Conservation (phyloP, 2,888 invertebrate species). For the Rotaria sp. region DNA sequence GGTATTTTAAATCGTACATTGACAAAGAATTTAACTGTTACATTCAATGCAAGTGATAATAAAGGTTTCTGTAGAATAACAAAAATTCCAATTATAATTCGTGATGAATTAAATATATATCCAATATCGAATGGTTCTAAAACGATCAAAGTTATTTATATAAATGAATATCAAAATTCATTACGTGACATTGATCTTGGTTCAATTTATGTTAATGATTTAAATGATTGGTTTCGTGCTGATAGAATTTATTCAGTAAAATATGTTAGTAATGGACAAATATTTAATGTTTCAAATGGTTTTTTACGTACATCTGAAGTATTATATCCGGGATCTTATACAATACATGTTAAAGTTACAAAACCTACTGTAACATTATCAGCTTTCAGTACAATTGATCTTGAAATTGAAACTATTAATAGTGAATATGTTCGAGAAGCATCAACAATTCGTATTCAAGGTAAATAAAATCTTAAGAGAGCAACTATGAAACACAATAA, state of each 20-base stretch:
- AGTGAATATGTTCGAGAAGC: not conserved
- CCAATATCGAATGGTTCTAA: not conserved
- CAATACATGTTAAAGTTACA: not conserved
- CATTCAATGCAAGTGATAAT: not conserved
- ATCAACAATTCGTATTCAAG: constrained; percentile 23
- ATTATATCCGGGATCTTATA: not conserved
- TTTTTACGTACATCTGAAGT: no score
- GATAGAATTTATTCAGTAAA: not conserved
- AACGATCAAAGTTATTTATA: not conserved
- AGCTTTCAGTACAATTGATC: not conserved
- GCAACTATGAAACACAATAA: no score
- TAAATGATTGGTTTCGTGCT: constrained; percentile 27
- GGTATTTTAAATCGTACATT: not conserved
- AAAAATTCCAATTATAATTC: not conserved
- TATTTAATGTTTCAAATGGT: not conserved
- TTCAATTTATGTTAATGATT: constrained; percentile 32
- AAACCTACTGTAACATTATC: not conserved
- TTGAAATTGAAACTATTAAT: not conserved
- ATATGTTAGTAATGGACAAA: not conserved
- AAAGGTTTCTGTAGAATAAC: not conserved
- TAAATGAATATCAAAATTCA: not conserved
- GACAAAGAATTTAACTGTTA: not conserved
- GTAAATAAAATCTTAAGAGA: not conserved
- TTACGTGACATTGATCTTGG: constrained; percentile 1
- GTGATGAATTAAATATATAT: not conserved